These are phyloP conservation scores for Hyles lineata DNA, from an alignment of 2,888 invertebrate genomes.

Conservation along the genomic window DNA sequence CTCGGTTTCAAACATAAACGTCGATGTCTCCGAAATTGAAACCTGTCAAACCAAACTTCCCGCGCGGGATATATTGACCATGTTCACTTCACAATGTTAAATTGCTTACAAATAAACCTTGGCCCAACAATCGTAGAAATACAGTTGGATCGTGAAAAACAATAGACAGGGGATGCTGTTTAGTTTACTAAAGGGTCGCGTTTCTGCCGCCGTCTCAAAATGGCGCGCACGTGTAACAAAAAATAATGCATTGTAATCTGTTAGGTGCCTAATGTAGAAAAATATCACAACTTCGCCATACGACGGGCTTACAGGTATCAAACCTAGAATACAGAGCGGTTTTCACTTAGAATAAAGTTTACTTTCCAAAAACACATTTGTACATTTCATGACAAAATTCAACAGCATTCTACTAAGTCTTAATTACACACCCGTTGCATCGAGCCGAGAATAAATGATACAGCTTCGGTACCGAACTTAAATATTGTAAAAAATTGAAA, in stretches of 20 bases:
- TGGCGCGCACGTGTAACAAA: conserved; percentile 30
- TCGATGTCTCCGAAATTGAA: too few species aligned
- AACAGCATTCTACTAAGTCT: conserved; percentile 83
- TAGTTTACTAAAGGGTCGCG: conserved; percentile 8
- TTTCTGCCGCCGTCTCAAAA: conserved; percentile 29
- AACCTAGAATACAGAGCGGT: conserved; percentile 80
- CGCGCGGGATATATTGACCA: too few species aligned
- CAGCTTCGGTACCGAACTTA: conserved; percentile 79
- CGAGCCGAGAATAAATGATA: conserved; percentile 72
- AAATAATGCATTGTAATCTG: conserved; percentile 43
- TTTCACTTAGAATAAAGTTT: conserved; percentile 81
- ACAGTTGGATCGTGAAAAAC: neutral
- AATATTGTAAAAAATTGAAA: conserved; percentile 76
- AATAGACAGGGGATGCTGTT: neutral
- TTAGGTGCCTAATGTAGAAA: conserved; percentile 66
- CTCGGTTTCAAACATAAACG: too few species aligned
- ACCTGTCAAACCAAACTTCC: too few species aligned
- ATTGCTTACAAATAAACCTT: too few species aligned
- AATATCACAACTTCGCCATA: conserved; percentile 83
- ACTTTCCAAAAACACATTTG: conserved; percentile 84
- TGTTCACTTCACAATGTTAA: too few species aligned
- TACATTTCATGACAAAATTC: conserved; percentile 84
- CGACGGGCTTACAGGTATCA: conserved; percentile 68
- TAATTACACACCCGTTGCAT: conserved; percentile 69
- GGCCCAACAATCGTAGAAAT: neutral